Conservation (phyloP, 2,113 vertebrate species). For the Megalops atlanticus region DNA sequence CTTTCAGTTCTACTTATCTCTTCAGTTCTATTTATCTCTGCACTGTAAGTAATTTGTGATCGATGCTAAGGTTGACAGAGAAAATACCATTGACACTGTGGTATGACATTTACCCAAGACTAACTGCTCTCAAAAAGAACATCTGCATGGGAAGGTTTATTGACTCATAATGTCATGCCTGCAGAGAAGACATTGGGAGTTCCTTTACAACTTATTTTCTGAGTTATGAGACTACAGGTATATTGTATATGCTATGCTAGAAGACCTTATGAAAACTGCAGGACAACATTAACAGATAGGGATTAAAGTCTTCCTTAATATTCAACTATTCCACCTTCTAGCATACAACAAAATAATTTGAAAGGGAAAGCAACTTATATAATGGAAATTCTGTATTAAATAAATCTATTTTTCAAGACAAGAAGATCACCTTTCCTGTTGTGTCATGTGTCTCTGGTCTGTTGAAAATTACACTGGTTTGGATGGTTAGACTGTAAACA, state of each 20-base stretch:
- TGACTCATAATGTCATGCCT: neutral
- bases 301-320: too few relatives aligned
- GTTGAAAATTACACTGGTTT: neutral
- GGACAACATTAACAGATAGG: neutral
- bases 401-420: neutral
- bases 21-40: neutral
- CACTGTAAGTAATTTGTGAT: neutral
- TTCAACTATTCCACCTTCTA: too few relatives aligned
- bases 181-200: neutral
- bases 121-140: neutral
- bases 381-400: neutral
- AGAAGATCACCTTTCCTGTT: neutral
- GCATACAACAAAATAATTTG: too few relatives aligned
- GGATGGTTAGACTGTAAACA: neutral
- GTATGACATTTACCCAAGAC: neutral
- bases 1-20: neutral
- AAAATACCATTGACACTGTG: neutral
- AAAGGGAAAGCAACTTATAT: too few relatives aligned
- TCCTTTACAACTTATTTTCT: neutral
- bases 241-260: neutral
- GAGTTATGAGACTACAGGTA: neutral
- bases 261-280: neutral
- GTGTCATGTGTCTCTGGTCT: neutral
- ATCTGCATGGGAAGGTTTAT: neutral
- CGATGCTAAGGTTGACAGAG: neutral